phyloP scores from a whole-genome alignment of 2,797 vertebrate species.

The Acomys russatus region DNA sequence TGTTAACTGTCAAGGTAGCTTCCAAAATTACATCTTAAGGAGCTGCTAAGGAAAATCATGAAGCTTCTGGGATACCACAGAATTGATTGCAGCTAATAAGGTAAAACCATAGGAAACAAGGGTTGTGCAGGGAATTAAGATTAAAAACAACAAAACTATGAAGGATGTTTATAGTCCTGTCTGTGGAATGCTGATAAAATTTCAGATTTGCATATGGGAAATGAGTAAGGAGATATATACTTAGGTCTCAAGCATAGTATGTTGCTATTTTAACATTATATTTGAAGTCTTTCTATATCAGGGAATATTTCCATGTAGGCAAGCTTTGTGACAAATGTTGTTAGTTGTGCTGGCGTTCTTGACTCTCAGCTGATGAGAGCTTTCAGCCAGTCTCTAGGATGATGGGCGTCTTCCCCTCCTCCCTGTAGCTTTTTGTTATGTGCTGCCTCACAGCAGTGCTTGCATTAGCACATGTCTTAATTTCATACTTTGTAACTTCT shows the following conservation, averaged over 20 bases:
- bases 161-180: background rate
- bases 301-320: background rate
- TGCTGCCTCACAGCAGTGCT: background rate
- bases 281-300: background rate
- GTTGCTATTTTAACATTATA: background rate
- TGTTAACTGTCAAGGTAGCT: background rate
- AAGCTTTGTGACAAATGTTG: background rate
- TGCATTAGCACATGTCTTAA: background rate
- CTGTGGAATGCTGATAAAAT: background rate
- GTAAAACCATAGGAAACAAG: background rate
- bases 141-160: background rate
- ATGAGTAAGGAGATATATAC: background rate
- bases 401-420: background rate
- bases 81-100: background rate
- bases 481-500: background rate
- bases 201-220: background rate
- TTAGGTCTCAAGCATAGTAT: background rate
- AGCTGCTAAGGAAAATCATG: background rate
- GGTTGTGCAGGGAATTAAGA: background rate
- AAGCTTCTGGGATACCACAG: background rate
- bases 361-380: background rate
- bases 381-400: background rate
- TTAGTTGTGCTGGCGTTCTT: background rate
- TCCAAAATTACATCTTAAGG: background rate
- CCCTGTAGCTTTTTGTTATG: background rate